A percentile compares a stretch with the other conserved stretches of the same genome.
These are phyloP conservation scores for Drosophila ananassae DNA, from an alignment of 1,140 invertebrate species.

Conservation along the genomic window DNA sequence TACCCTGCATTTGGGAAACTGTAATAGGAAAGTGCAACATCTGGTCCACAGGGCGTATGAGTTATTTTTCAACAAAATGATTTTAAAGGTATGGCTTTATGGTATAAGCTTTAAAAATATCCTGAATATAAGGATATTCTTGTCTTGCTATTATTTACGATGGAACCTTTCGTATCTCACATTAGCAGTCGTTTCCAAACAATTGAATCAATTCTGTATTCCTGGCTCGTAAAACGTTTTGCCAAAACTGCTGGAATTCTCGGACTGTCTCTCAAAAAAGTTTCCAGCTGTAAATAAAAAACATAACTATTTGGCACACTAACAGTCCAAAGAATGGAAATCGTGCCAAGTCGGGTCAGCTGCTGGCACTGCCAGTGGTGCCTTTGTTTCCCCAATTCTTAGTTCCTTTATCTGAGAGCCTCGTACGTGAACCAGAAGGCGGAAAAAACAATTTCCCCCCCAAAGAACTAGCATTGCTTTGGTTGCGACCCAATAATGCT, in stretches of 20 bases:
- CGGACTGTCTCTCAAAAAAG: slow-evolving; percentile 33
- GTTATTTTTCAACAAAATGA: no score
- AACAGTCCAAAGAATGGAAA: slow-evolving; percentile 38
- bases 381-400: background rate
- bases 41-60: no score
- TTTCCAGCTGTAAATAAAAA: slow-evolving; percentile 49
- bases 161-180: background rate
- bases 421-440: slow-evolving; percentile 35
- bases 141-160: background rate
- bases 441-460: slow-evolving; percentile 41
- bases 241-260: slow-evolving; percentile 9
- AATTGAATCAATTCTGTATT: slow-evolving; percentile 40
- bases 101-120: background rate
- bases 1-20: no score
- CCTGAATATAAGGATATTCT: background rate
- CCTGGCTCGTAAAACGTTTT: slow-evolving; percentile 42
- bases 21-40: no score
- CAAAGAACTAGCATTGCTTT: slow-evolving; percentile 17
- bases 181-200: slow-evolving; percentile 7
- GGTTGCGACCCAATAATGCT: slow-evolving; percentile 36
- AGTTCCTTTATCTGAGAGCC: slow-evolving; percentile 6
- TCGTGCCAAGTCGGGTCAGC: slow-evolving; percentile 44
- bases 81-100: background rate
- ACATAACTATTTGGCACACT: slow-evolving; percentile 47
- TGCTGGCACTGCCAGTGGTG: slow-evolving; percentile 12